Evolutionary conservation across 2,797 vertebrate species (phyloP).

Genomic region (Bradypodion pumilum): DNA sequence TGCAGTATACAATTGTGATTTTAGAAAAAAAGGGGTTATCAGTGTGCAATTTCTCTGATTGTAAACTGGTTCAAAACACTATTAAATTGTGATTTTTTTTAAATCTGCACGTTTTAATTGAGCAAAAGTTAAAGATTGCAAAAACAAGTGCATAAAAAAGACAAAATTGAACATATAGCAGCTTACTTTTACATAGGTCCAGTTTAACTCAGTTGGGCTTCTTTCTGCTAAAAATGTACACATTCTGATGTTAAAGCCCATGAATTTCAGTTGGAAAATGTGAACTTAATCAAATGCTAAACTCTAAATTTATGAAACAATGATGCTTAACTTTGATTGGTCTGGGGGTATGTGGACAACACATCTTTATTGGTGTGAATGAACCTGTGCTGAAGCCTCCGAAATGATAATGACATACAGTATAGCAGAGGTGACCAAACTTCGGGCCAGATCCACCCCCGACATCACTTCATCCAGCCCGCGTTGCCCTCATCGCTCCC

Average conservation of each 20-base stretch:
- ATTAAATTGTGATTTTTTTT: neutral
- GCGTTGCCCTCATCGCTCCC: too few relatives aligned
- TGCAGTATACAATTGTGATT: neutral
- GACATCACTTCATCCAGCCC: too few relatives aligned
- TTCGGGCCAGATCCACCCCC: too few relatives aligned
- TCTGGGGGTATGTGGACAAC: too few relatives aligned
- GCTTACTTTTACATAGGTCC: neutral
- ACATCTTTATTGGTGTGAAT: neutral
- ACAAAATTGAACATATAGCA: neutral
- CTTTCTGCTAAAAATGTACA: neutral
- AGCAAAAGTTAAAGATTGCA: neutral
- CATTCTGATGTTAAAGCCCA: neutral
- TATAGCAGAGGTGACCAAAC: too few relatives aligned
- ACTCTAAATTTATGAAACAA: neutral
- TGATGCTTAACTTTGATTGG: neutral
- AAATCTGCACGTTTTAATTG: neutral
- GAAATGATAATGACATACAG: slow-evolving; percentile 22
- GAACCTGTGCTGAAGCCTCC: slow-evolving; percentile 7
- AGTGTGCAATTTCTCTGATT: neutral
- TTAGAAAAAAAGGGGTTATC: neutral
- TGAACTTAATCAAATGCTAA: neutral
- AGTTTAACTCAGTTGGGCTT: neutral
- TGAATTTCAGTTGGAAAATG: neutral
- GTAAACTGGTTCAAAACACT: neutral
- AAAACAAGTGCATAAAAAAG: neutral